Evolutionary conservation across 1,140 invertebrate species (phyloP), one percentile per base, ranked within the genome.

Genomic region (Euwallacea fornicatus): DNA sequence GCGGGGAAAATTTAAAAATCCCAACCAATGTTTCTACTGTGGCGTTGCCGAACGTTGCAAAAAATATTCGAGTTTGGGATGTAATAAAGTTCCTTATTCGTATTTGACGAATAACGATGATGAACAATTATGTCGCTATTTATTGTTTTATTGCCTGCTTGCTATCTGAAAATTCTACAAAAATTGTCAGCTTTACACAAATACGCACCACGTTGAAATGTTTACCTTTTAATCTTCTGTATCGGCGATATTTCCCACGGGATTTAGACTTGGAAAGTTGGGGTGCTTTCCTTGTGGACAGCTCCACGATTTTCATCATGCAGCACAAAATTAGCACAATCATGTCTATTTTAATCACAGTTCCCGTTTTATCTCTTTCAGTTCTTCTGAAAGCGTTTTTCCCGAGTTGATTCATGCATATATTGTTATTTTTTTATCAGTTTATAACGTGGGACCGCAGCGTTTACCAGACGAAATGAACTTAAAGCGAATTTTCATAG

Each of bases 261-360:
- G 66, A 62, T 10, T 46, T 62, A n/a, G 46, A 59, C 10, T 54
- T 74, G 6, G 6, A 8, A 13, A 42, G 50, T 47, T 54, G 55
- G 55, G 72, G 73, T 15, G 74, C 65, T 67, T 76, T 77, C 33
- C 79, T 78, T 41, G 76, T 76, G 66, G 78, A 79, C 71, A 78
- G 77, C 68, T 81, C 79, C 64, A 79, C 79, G 60, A 81, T 75
- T 76, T 81, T 81, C 78, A 79, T 78, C 79, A 81, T 81, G 72
- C 79, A 80, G 73, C 80, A 81, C 76, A 81, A 72, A 43, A 80
- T 66, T 68, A 81, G 73, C 69, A 78, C 80, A 10, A 81, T 75
- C 80, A 81, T 81, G 76, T 80, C 76, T 78, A 15, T 73, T 53
- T 73, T 60, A 56, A 16, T 61, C 43, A 13, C 21, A 11, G 41